Evolutionary conservation across 1,140 invertebrate genomes (phyloP).

Genomic region (Drosophila ohnishii): DNA sequence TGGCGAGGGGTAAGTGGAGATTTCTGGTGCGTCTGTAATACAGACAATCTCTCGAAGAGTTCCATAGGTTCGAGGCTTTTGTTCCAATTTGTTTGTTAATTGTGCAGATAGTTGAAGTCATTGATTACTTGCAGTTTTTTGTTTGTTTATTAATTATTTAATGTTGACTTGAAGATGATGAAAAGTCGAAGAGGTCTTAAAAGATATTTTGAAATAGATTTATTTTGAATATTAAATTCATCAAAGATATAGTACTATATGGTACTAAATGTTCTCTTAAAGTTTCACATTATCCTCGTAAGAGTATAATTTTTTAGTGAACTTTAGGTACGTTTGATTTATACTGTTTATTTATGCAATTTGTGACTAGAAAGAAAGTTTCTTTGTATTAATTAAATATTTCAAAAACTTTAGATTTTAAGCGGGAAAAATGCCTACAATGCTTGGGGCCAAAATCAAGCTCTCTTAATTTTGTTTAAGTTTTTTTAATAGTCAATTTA

Average conservation of each 20-base stretch:
- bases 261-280: not conserved
- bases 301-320: not conserved
- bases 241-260: not conserved
- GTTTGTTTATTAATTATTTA: not conserved
- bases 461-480: not conserved
- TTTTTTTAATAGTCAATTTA: not conserved
- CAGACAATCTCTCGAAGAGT: not conserved
- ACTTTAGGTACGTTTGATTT: not conserved
- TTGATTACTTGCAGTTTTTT: not conserved
- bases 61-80: not conserved
- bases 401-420: too few species aligned
- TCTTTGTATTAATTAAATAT: not conserved
- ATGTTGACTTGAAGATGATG: not conserved
- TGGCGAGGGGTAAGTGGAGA: slow-evolving; percentile 46
- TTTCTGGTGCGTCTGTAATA: slow-evolving; percentile 6
- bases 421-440: too few species aligned
- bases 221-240: not conserved
- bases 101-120: not conserved
- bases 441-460: not conserved
- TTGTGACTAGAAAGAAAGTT: not conserved
- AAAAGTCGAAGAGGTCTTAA: too few species aligned
- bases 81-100: not conserved
- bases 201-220: too few species aligned
- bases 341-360: not conserved
- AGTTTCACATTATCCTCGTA: not conserved